Evolutionary conservation across 2,888 invertebrate genomes (phyloP).

Genomic region (Lumbricus terrestris): DNA sequence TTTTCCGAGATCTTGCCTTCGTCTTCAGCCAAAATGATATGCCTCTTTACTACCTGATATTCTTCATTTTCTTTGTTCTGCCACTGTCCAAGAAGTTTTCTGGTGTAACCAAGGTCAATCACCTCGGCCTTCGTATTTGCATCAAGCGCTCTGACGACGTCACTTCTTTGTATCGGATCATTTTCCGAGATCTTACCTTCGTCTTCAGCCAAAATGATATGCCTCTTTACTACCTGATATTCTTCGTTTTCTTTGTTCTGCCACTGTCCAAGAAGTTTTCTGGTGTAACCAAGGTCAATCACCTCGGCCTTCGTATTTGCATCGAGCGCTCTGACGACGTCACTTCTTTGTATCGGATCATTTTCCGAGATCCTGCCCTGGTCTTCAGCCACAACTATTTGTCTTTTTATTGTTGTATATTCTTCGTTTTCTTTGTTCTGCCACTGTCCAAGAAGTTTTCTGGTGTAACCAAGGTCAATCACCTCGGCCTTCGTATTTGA

Average conservation of each 20-base stretch:
- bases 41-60: neutral
- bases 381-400: constrained; percentile 15
- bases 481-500: neutral
- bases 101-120: constrained; percentile 10
- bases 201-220: neutral
- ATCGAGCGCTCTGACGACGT: neutral
- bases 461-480: neutral
- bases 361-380: constrained; percentile 13
- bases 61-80: constrained; percentile 16
- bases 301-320: neutral
- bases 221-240: neutral
- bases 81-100: constrained; percentile 20
- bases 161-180: constrained; percentile 15
- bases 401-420: neutral
- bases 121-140: neutral
- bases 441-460: neutral
- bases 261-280: constrained; percentile 8
- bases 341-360: neutral
- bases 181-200: constrained; percentile 18
- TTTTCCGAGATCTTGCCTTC: constrained; percentile 19
- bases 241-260: neutral
- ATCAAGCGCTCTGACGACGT: constrained; percentile 9
- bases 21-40: constrained; percentile 9
- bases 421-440: neutral
- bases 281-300: neutral